phyloP scores from a whole-genome alignment of 2,797 vertebrate genomes.

The Clarias pachynema region DNA sequence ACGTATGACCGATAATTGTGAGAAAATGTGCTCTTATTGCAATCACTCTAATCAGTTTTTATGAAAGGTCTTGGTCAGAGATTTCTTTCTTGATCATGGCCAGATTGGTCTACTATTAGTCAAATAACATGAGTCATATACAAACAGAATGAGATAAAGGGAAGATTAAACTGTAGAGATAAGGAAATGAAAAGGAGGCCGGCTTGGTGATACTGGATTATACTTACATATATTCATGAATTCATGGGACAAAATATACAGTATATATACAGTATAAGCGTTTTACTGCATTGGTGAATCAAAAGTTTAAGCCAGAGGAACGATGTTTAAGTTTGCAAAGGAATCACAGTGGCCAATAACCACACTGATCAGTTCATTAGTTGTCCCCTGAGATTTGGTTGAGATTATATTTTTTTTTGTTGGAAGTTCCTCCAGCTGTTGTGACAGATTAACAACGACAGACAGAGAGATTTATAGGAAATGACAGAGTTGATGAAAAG shows the following conservation, averaged over 20 bases:
- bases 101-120: neutral
- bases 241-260: neutral
- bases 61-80: neutral
- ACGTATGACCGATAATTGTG: neutral
- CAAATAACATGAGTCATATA: no score
- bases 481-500: conserved; percentile 21
- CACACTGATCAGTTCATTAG: neutral
- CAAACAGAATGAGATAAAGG: neutral
- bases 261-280: no score
- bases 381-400: neutral
- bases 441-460: conserved; percentile 37
- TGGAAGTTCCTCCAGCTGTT: conserved; percentile 48
- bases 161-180: neutral
- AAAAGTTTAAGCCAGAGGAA: neutral
- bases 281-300: neutral
- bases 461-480: conserved; percentile 14
- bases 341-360: neutral
- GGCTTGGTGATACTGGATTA: no score
- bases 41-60: neutral
- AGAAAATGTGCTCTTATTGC: neutral
- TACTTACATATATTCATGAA: neutral
- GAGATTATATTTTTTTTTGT: conserved; percentile 8
- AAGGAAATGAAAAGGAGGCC: neutral
- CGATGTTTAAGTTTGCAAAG: neutral
- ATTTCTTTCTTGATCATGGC: neutral